These are phyloP conservation scores for Trachelus stipa DNA, from an alignment of 2,888 invertebrate species.

Conservation along the genomic window DNA sequence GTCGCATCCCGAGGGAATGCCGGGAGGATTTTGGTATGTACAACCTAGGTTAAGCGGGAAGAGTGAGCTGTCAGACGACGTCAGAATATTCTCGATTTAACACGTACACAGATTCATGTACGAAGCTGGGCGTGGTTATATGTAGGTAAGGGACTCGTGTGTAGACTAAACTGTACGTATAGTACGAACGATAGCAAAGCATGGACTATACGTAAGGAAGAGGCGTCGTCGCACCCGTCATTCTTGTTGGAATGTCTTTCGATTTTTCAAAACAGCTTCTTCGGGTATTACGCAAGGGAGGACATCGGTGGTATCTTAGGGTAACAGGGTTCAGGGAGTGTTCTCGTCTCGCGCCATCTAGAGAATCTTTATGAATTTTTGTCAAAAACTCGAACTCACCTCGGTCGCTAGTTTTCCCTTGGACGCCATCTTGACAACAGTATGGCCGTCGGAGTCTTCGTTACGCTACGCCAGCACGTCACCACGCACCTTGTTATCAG, in stretches of 20 bases:
- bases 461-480: constrained; percentile 17
- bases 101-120: neutral
- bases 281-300: neutral
- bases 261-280: neutral
- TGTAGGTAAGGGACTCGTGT: neutral
- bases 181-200: neutral
- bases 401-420: constrained; percentile 54
- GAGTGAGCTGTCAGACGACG: neutral
- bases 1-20: neutral
- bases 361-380: neutral
- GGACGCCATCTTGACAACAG: constrained; percentile 63
- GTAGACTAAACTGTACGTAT: neutral
- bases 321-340: neutral
- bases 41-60: neutral
- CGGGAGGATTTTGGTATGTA: neutral
- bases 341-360: constrained; percentile 8
- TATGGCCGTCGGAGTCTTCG: constrained; percentile 43
- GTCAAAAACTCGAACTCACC: constrained; percentile 41
- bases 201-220: neutral
- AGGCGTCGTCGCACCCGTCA: constrained; percentile 1
- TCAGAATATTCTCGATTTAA: neutral
- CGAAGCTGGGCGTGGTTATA: neutral
- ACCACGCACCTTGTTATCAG: neutral
- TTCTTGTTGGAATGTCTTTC: neutral
- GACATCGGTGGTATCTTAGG: neutral